Evolutionary conservation across 2,888 invertebrate species (phyloP).

Genomic region (Chloroclysta siterata): DNA sequence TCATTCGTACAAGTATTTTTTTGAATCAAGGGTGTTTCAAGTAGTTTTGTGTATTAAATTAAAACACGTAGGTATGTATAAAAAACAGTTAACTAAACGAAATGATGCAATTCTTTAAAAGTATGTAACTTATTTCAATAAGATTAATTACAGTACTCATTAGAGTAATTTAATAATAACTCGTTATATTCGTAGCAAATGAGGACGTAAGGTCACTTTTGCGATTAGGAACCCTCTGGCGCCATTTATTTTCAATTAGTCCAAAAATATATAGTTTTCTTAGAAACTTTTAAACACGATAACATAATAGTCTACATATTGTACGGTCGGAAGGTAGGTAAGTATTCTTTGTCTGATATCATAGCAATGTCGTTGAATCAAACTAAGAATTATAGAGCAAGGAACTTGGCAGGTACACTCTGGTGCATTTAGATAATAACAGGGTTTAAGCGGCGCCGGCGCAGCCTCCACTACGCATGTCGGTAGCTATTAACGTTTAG

Average conservation of each 20-base stretch:
- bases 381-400: constrained; percentile 43
- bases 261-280: constrained; percentile 34
- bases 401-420: constrained; percentile 53
- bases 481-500: constrained; percentile 73
- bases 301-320: constrained; percentile 18
- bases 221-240: constrained; percentile 24
- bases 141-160: neutral
- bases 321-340: constrained; percentile 16
- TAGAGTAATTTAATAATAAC: constrained; percentile 2
- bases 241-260: constrained; percentile 38
- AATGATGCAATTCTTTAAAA: too few relatives aligned
- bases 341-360: constrained; percentile 26
- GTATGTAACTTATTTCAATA: too few relatives aligned
- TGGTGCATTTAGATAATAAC: constrained; percentile 63
- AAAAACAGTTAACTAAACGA: too few relatives aligned
- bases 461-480: constrained; percentile 51
- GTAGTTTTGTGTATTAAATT: too few relatives aligned
- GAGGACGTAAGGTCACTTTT: constrained; percentile 16
- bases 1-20: too few relatives aligned
- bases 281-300: constrained; percentile 32
- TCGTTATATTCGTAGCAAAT: constrained; percentile 1
- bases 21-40: too few relatives aligned
- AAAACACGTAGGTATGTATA: too few relatives aligned
- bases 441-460: constrained; percentile 53
- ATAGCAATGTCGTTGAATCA: constrained; percentile 33